These are phyloP conservation scores for Argyresthia goedartella DNA, from an alignment of 2,888 invertebrate species.

Conservation along the genomic window DNA sequence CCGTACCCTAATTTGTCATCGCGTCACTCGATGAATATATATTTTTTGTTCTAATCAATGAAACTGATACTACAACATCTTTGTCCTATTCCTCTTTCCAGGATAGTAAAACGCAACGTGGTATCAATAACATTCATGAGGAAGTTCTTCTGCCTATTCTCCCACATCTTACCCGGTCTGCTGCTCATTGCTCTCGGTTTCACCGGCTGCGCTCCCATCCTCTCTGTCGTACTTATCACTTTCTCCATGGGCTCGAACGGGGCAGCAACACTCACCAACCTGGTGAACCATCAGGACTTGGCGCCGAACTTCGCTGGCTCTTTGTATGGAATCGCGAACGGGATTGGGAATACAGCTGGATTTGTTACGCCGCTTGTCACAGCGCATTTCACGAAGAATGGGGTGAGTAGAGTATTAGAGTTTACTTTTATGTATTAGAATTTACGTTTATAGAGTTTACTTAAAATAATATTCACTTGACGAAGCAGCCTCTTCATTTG, in stretches of 20 bases:
- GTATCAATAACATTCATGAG: slow-evolving; percentile 69
- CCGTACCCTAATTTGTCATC: too few species aligned
- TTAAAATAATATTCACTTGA: too few species aligned
- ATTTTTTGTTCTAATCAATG: too few species aligned
- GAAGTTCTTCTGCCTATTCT: slow-evolving; percentile 76
- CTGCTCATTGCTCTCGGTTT: slow-evolving; percentile 68
- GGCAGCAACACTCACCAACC: slow-evolving; percentile 72
- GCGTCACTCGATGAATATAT: too few species aligned
- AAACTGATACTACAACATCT: too few species aligned
- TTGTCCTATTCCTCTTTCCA: slow-evolving; percentile 21
- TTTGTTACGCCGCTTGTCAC: slow-evolving; percentile 81
- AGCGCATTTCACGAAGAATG: slow-evolving; percentile 72
- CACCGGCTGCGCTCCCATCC: slow-evolving; percentile 73
- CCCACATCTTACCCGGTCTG: slow-evolving; percentile 66
- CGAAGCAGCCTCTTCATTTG: too few species aligned
- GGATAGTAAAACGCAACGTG: slow-evolving; percentile 59
- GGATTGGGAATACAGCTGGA: slow-evolving; percentile 78
- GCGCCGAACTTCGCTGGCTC: slow-evolving; percentile 85
- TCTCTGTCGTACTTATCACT: slow-evolving; percentile 76
- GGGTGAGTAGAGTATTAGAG: slow-evolving; percentile 44
- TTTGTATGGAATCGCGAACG: slow-evolving; percentile 82
- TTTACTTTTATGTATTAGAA: too few species aligned
- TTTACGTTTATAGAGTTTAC: too few species aligned
- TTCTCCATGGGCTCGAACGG: slow-evolving; percentile 77
- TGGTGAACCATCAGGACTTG: slow-evolving; percentile 79